Evolutionary conservation across 2,888 invertebrate species (phyloP), one percentile per base, ranked within the genome.

Genomic region (Oxystoma pomonae): DNA sequence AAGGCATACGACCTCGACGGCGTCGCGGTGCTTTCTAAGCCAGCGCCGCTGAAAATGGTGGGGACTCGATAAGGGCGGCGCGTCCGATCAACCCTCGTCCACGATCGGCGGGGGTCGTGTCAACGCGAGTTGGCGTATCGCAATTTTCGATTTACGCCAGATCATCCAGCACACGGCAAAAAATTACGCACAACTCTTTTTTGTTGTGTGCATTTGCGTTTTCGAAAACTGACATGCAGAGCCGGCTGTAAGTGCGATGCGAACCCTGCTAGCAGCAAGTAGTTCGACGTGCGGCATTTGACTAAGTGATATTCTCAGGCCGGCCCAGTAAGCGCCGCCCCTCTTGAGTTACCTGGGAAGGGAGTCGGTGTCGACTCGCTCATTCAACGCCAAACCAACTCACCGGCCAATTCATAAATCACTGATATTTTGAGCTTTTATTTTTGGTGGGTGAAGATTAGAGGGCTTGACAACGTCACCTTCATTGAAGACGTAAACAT

Each of bases 1-100:
- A 58, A 63, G 73, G 72, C 77, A 75, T 79, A 78, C 77, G 77
- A 75, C 76, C 78, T 74, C 75, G 71, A 72, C 78, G 78, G 77
- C 80, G 80, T 77, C 79, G 79, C 77, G 80, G 77, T 78, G 79
- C 79, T 76, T 76, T 80, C 78, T 80, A 77, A 75, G 74, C 71
- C 72, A 72, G 75, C 78, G 78, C 74, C 77, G 76, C 72, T 71
- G 68, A 71, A 73, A 76, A 78, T 79, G 78, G 77, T 76, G 77
- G 79, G 77, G 77, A 74, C 72, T 72, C 72, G 75, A 74, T 77
- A 77, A 77, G 78, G 79, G 79, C 77, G 77, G 78, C 75, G 77
- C 79, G 79, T 76, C 78, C 77, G 76, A 69, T 70, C 68, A 70
- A 73, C 80, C 78, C 79, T 80, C 79, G 78, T 74, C 66, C 68